These are phyloP conservation scores for Limnephilus marmoratus DNA, from an alignment of 2,888 invertebrate species.

Conservation along the genomic window DNA sequence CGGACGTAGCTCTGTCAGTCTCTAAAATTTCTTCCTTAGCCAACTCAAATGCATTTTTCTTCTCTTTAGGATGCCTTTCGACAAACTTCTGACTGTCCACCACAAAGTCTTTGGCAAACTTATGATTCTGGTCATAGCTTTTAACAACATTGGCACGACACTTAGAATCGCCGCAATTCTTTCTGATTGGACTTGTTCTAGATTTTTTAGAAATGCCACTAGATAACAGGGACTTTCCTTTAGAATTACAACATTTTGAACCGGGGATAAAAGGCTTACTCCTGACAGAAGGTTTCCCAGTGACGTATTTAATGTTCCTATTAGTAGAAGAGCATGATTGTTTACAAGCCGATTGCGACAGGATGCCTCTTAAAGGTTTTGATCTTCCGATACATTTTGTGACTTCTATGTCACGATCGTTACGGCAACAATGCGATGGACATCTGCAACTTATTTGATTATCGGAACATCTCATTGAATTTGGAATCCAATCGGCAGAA, in stretches of 20 bases:
- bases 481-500: constrained; percentile 46
- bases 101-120: constrained; percentile 49
- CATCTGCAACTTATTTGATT: not conserved
- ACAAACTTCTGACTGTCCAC: constrained; percentile 47
- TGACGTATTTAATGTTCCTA: constrained; percentile 32
- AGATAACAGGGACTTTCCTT: not conserved
- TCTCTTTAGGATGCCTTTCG: constrained; percentile 51
- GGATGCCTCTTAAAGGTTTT: constrained; percentile 43
- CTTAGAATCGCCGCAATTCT: constrained; percentile 9
- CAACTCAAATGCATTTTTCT: constrained; percentile 52
- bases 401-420: not conserved
- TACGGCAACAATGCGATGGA: not conserved
- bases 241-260: not conserved
- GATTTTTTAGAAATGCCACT: constrained; percentile 11
- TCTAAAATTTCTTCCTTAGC: constrained; percentile 57
- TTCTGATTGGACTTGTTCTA: constrained; percentile 34
- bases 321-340: not conserved
- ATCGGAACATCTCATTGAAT: not conserved
- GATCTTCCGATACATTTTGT: not conserved
- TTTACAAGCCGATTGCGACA: constrained; percentile 4
- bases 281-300: constrained; percentile 8
- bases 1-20: constrained; percentile 19
- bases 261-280: constrained; percentile 25
- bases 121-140: constrained; percentile 61
- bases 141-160: not conserved